These are phyloP conservation scores for Lophotis ruficrista DNA, from an alignment of 2,113 vertebrate genomes.

Conservation along the genomic window DNA sequence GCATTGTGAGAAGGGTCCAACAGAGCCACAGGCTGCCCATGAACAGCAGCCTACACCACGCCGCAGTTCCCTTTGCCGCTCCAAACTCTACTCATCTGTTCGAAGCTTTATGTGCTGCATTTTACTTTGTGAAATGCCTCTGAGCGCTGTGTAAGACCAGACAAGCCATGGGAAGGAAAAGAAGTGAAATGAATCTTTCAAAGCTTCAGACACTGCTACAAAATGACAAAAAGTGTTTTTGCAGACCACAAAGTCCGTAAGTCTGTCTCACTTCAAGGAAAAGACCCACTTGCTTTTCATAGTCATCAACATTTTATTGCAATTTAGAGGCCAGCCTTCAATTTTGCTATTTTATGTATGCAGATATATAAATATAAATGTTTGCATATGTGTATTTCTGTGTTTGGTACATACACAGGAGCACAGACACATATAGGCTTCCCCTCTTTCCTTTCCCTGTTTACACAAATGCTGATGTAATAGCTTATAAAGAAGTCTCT, in stretches of 20 bases:
- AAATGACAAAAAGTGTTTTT: not conserved
- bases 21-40: accelerated
- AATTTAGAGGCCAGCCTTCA: not conserved
- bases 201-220: not conserved
- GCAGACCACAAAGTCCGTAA: not conserved
- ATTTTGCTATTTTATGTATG: not conserved
- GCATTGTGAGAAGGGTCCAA: accelerated
- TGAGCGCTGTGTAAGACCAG: accelerated
- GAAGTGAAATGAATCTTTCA: not conserved
- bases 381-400: not conserved
- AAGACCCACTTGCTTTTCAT: not conserved
- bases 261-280: not conserved
- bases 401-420: not conserved
- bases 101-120: not conserved
- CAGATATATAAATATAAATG: not conserved
- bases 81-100: not conserved
- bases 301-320: not conserved
- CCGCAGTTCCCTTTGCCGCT: accelerated
- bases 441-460: not conserved
- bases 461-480: not conserved
- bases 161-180: not conserved
- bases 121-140: not conserved
- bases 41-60: not conserved
- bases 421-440: not conserved
- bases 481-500: not conserved